Evolutionary conservation across 2,113 vertebrate species (phyloP).

Genomic region (Myiagra hebetior): DNA sequence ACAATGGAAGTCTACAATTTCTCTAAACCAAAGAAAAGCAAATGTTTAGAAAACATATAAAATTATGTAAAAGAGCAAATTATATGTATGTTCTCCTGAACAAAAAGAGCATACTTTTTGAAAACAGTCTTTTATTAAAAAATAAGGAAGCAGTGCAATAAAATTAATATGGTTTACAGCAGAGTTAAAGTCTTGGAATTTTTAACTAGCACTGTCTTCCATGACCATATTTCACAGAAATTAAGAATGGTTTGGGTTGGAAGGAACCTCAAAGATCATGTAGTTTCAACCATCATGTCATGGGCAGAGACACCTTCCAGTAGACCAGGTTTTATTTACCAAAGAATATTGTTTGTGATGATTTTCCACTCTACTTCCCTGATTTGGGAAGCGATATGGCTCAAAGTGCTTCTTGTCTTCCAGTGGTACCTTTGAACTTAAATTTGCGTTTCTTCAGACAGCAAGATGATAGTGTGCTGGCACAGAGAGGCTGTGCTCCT

Average conservation of each 20-base stretch:
- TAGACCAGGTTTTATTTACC: not conserved
- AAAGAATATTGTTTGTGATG: not conserved
- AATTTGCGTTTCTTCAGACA: not conserved
- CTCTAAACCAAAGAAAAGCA: not conserved
- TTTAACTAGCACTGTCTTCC: not conserved
- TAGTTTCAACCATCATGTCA: not conserved
- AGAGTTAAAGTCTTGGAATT: rapidly evolving
- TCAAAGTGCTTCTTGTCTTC: not conserved
- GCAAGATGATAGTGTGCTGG: not conserved
- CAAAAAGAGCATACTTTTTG: not conserved
- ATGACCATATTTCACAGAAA: not conserved
- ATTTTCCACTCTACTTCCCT: not conserved
- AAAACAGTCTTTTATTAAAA: not conserved
- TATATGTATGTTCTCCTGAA: not conserved
- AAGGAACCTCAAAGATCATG: not conserved
- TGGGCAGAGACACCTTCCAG: not conserved
- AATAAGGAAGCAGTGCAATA: not conserved
- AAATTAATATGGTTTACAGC: not conserved
- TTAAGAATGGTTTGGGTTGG: not conserved
- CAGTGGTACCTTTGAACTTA: not conserved
- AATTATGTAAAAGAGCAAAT: not conserved
- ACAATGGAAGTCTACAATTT: not conserved
- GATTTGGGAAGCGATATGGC: not conserved
- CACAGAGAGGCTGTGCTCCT: not conserved
- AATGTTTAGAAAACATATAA: not conserved